phyloP scores from a whole-genome alignment of 1,140 invertebrate genomes.

The Helicorthomorpha holstii region DNA sequence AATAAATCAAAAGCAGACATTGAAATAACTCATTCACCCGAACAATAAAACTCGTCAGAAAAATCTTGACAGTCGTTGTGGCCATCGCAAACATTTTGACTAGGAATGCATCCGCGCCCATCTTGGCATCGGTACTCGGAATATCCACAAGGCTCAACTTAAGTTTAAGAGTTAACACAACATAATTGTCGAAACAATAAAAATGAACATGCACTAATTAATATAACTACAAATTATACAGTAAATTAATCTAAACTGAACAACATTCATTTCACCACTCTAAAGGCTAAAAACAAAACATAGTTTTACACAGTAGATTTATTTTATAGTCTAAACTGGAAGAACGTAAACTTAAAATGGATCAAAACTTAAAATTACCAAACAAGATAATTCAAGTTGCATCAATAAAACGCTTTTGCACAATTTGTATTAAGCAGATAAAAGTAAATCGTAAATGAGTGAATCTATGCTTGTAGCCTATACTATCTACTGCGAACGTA shows the following conservation, averaged over 20 bases:
- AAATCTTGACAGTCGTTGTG: constrained; percentile 47
- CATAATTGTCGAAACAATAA: not conserved
- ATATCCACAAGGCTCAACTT: not conserved
- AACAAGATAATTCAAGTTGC: no score
- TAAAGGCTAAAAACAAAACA: not conserved
- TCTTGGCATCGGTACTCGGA: constrained; percentile 39
- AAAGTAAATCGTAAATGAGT: no score
- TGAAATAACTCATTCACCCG: no score
- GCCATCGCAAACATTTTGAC: constrained; percentile 42
- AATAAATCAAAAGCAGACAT: no score
- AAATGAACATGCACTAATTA: not conserved
- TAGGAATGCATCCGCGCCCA: constrained; percentile 43
- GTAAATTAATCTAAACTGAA: not conserved
- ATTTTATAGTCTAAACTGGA: no score
- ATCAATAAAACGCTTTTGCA: no score
- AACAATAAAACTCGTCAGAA: constrained; percentile 51
- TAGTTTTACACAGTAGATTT: not conserved
- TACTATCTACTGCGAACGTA: no score
- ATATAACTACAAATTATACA: not conserved
- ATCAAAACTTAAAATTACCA: no score
- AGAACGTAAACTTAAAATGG: no score
- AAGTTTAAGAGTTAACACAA: constrained; percentile 12
- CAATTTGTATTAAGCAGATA: no score
- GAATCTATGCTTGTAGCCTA: no score
- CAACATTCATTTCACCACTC: not conserved